Percentiles rank a stretch among this genome's conserved stretches.
Evolutionary conservation across 2,797 vertebrate species (phyloP).

Genomic region (Liasis olivaceus): DNA sequence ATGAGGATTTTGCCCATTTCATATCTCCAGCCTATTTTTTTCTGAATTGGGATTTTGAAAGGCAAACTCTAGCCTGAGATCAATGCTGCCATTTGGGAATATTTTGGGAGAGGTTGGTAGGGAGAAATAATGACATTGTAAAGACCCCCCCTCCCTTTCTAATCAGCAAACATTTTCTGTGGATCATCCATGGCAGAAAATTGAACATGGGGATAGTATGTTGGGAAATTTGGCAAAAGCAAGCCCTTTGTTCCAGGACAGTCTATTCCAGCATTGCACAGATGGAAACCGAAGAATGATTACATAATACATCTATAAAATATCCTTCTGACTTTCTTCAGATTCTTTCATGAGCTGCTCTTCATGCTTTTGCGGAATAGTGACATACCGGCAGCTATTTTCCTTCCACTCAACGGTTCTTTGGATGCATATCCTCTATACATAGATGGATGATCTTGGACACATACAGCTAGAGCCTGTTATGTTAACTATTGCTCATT

Average conservation of each 20-base stretch:
- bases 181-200: neutral
- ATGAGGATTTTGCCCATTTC: neutral
- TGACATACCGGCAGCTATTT: neutral
- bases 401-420: neutral
- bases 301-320: too few relatives aligned
- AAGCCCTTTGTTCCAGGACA: neutral
- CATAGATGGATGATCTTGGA: neutral
- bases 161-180: neutral
- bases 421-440: neutral
- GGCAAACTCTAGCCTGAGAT: neutral
- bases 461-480: neutral
- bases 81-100: neutral
- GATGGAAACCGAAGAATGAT: neutral
- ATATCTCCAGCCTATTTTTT: neutral
- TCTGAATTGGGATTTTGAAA: neutral
- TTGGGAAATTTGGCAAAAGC: neutral
- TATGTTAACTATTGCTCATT: constrained; percentile 36
- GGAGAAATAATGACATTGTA: neutral
- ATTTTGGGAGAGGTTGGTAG: neutral
- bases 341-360: neutral
- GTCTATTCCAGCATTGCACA: neutral
- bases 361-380: neutral
- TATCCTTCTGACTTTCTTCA: neutral
- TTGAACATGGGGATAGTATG: neutral
- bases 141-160: neutral